Evolutionary conservation across 1,140 invertebrate genomes (phyloP), one percentile per base, ranked within the genome.

Genomic region (Chrysoperla carnea): DNA sequence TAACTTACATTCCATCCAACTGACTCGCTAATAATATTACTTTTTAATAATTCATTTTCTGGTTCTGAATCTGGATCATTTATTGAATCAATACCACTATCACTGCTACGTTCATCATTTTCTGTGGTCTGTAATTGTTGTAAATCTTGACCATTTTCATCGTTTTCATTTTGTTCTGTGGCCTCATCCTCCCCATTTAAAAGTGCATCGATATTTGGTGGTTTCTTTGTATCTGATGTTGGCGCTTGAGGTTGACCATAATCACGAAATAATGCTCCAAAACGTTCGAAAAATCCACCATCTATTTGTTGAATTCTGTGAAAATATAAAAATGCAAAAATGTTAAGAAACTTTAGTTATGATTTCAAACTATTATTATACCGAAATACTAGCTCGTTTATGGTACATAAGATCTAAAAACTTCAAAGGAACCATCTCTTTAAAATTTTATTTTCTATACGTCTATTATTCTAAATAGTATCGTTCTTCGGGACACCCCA

Each of bases 281-380:
- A 79, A 48, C 76, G 80, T 54, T 85, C 81, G 54, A 85, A 85
- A 53, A 84, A 85, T 29, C 80, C 74, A 48, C 76, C 78, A 58
- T 85, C 81, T 4, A 77, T 64, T 62, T 82, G 75, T 62, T 82
- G 79, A 43, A 83, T 70, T 62, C 80, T 82, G 64, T 17, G 62
- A 69, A 48, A 55, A 49, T 50, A 39, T 54, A 58, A 52, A 23
- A 23, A 23, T 23, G 17, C 2, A 23, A 23, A 23, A 23, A 5
- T 23, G 37, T 37, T 37, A 41, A 35, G 40, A 40, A 45, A 37
- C 42, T 44, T 46, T 36, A 14, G 6, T 33, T n/a, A 9, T 9
- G 37, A 39, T 4, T 42, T 27, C 31, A 46, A 13, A 38, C 38
- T 8, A 15, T 12, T 36, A 17, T 44, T 41, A 17, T 6, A 4